phyloP scores from a whole-genome alignment of 2,888 invertebrate genomes.

The Anorthoa munda region DNA sequence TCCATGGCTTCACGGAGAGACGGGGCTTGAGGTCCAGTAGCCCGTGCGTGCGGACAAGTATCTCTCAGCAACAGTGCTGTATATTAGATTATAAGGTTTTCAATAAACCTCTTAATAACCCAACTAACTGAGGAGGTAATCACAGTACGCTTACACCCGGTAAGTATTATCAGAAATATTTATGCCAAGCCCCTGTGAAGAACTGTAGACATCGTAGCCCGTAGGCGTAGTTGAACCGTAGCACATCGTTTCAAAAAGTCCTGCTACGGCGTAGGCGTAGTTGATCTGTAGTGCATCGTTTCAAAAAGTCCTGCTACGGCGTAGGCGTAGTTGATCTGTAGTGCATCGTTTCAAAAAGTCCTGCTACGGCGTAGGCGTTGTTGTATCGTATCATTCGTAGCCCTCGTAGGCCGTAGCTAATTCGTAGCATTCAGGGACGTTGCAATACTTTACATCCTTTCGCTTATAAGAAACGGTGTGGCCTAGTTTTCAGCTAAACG shows the following conservation, averaged over 20 bases:
- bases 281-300: conserved; percentile 7
- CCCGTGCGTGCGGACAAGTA: no score
- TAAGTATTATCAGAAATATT: neutral
- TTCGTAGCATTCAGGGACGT: neutral
- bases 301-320: conserved; percentile 19
- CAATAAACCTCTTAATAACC: neutral
- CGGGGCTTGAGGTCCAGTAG: no score
- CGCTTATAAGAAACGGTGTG: neutral
- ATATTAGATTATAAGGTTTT: no score
- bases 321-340: conserved; percentile 7
- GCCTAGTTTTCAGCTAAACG: neutral
- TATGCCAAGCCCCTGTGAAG: neutral
- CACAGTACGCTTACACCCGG: neutral
- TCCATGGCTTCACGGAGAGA: no score
- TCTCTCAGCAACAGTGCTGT: no score
- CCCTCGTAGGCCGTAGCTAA: conserved; percentile 1
- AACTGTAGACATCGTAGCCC: neutral
- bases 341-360: neutral
- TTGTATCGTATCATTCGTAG: conserved; percentile 1
- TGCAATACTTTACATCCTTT: no score
- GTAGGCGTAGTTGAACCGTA: no score
- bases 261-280: conserved; percentile 22
- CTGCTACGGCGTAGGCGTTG: conserved; percentile 20
- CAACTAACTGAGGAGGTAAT: neutral
- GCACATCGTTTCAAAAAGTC: neutral